phyloP scores from a whole-genome alignment of 2,113 vertebrate species.

The Strix uralensis region DNA sequence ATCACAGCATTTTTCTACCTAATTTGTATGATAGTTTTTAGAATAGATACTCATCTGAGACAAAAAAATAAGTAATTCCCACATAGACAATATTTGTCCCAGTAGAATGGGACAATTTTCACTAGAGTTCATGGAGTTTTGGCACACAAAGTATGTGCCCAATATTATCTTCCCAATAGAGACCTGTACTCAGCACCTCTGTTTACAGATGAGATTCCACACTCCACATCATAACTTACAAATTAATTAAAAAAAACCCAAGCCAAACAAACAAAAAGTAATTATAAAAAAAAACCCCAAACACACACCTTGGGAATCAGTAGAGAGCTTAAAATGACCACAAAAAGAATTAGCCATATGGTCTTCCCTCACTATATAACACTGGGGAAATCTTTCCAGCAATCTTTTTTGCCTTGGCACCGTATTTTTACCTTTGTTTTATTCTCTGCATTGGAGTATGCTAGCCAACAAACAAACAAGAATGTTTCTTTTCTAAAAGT shows the following conservation, averaged over 20 bases:
- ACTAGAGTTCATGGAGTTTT: neutral
- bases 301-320: neutral
- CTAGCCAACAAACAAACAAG: neutral
- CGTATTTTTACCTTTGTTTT: neutral
- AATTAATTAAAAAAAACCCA: neutral
- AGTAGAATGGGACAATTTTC: neutral
- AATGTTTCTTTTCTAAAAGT: neutral
- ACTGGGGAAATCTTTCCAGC: neutral
- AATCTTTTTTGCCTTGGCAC: neutral
- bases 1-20: neutral
- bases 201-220: neutral
- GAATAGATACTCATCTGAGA: neutral
- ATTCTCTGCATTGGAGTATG: neutral
- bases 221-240: neutral
- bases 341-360: conserved; percentile 31
- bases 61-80: neutral
- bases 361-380: neutral
- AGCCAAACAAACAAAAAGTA: neutral
- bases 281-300: neutral
- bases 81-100: neutral
- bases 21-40: neutral
- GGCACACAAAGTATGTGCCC: neutral
- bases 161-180: neutral
- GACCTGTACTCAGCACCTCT: neutral
- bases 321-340: neutral